These are phyloP conservation scores for Rapana venosa DNA, from an alignment of 2,888 invertebrate genomes.

Conservation along the genomic window DNA sequence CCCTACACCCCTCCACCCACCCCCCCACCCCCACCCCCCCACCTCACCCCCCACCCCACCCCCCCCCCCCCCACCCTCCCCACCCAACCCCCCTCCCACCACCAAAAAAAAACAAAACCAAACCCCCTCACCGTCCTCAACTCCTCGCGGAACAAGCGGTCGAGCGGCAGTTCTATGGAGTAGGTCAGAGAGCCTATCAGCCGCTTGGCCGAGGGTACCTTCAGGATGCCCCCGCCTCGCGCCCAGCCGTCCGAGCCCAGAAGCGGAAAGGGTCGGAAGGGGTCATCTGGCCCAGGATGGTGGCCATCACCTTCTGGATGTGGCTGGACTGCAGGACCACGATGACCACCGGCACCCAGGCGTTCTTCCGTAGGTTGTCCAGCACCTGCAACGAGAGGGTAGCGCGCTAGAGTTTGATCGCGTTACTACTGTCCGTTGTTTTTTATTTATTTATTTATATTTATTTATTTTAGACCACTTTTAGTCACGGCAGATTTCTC, in stretches of 20 bases:
- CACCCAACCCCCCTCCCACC: background rate
- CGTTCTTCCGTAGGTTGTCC: constrained; percentile 27
- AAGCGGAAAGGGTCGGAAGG: constrained; percentile 11
- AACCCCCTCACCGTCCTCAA: constrained; percentile 4
- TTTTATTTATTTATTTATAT: too few species aligned
- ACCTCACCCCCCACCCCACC: background rate
- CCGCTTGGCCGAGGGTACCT: background rate
- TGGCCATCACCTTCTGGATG: background rate
- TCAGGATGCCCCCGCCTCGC: background rate
- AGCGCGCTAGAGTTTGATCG: too few species aligned
- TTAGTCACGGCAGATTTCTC: too few species aligned
- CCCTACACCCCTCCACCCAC: too few species aligned
- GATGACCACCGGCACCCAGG: background rate
- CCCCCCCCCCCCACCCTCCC: background rate
- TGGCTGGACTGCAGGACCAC: background rate
- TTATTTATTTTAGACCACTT: too few species aligned
- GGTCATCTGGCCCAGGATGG: constrained; percentile 24
- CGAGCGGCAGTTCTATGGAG: constrained; percentile 11
- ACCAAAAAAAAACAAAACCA: too few species aligned
- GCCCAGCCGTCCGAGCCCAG: constrained; percentile 25
- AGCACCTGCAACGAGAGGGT: background rate
- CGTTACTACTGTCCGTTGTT: too few species aligned
- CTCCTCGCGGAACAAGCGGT: background rate
- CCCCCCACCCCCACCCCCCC: too few species aligned
- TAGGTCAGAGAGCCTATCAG: background rate